Base-by-base conservation (phyloP, 2,888 invertebrate genomes). In the Acleris literana region DNA sequence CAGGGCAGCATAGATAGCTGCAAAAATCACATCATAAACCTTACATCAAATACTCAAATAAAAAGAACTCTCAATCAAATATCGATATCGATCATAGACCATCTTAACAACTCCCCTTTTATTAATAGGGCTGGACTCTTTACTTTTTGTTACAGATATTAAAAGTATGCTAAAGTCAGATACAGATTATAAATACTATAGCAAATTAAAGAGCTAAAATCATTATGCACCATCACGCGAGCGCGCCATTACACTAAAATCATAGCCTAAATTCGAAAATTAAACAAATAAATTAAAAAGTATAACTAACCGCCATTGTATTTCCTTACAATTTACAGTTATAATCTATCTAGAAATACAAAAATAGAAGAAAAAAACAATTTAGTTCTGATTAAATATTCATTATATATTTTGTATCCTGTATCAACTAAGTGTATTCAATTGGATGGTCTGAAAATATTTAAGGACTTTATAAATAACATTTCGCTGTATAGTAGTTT, bases 211-310 rank as follows among this genome's bases (percentile, higher is more conserved):
- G 63, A 71, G 72, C 72, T 25, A 72, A 78, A 80, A 80, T 78
- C 74, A 87, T 87, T 88, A 90, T 89, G 88, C 88, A 89, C 86
- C 87, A 79, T 76, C 68, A 71, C 68, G 69, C 79, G 25, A 11
- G 49, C 79, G 62, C 66, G 63, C 54, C 63, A 71, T 68, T 80
- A 83, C 71, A 72, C 78, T 85, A 84, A 76, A 25, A 77, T 83
- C 86, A 89, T 89, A 88, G 88, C 87, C 87, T 88, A 87, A 58
- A 82, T 81, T 81, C 80, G 79, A 84, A 74, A 39, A 39, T 39
- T 39, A 39, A 39, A 39, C 39, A 39, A 39, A 39, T 39, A 39
- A 39, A 39, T 39, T 39, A 39, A 39, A 39, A 39, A 39, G 13
- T 39, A 39, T 11, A 33, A 0, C 39, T 11, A 39, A 39, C 13